phyloP scores from a whole-genome alignment of 2,113 vertebrate species.

The Stegostoma tigrinum region DNA sequence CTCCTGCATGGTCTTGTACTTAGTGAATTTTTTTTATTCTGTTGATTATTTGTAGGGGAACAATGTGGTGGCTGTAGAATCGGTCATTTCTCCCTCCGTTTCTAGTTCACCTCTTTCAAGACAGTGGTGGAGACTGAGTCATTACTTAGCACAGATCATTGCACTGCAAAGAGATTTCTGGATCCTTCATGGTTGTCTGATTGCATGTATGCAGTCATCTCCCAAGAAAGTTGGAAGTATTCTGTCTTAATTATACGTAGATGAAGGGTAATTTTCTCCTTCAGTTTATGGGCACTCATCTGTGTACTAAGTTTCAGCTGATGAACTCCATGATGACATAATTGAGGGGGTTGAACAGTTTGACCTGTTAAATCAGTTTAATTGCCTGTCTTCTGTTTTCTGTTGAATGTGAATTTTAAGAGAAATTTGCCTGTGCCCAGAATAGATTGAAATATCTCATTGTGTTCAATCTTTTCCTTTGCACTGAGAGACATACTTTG shows the following conservation, averaged over 20 bases:
- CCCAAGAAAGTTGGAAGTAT: background rate
- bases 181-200: background rate
- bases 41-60: background rate
- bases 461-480: background rate
- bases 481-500: background rate
- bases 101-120: background rate
- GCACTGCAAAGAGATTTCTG: background rate
- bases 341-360: background rate
- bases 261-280: background rate
- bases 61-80: background rate
- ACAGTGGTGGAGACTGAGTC: background rate
- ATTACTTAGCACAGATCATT: background rate
- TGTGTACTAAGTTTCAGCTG: background rate
- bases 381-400: background rate
- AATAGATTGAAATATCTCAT: background rate
- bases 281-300: background rate
- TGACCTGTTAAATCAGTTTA: background rate
- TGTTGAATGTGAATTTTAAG: background rate
- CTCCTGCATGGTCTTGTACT: background rate
- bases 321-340: background rate
- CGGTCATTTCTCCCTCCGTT: background rate
- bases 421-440: background rate
- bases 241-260: background rate
- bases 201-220: background rate
- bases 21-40: slow-evolving; percentile 3